Percentiles rank a stretch among this genome's conserved stretches.
These are phyloP conservation scores for Cephus spinipes DNA, from an alignment of 2,888 invertebrate genomes.

Conservation along the genomic window DNA sequence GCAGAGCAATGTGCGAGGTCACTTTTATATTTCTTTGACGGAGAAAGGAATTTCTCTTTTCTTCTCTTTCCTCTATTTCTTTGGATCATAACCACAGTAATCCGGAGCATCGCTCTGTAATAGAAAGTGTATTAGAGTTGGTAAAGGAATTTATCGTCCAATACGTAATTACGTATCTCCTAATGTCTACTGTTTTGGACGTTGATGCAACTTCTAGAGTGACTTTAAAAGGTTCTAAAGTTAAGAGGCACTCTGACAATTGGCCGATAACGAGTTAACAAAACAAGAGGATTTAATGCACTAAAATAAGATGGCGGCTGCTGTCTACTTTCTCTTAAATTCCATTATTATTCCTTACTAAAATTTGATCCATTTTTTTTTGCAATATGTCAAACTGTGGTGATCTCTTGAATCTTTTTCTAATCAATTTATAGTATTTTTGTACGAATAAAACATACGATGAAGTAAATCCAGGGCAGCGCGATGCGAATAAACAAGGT, in stretches of 20 bases:
- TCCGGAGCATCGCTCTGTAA: background rate
- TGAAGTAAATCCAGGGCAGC: background rate
- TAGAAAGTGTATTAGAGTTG: background rate
- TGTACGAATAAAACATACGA: background rate
- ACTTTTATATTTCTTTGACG: background rate
- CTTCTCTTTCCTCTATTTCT: background rate
- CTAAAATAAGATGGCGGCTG: background rate
- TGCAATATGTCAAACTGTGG: background rate
- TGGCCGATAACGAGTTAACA: background rate
- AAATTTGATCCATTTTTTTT: background rate
- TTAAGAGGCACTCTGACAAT: background rate
- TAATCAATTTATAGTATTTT: background rate
- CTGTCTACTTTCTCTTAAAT: background rate
- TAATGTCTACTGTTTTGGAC: background rate
- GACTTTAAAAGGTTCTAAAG: background rate
- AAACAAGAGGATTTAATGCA: background rate
- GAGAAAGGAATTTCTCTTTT: background rate
- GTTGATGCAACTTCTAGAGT: background rate
- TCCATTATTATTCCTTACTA: background rate
- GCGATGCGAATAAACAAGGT: background rate
- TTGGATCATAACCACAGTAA: background rate
- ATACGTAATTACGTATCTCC: background rate
- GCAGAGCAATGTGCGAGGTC: background rate
- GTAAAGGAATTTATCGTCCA: background rate
- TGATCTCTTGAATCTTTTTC: background rate